Evolutionary conservation across 2,888 invertebrate species (phyloP).

Genomic region (Acanthosepion pharaonis): DNA sequence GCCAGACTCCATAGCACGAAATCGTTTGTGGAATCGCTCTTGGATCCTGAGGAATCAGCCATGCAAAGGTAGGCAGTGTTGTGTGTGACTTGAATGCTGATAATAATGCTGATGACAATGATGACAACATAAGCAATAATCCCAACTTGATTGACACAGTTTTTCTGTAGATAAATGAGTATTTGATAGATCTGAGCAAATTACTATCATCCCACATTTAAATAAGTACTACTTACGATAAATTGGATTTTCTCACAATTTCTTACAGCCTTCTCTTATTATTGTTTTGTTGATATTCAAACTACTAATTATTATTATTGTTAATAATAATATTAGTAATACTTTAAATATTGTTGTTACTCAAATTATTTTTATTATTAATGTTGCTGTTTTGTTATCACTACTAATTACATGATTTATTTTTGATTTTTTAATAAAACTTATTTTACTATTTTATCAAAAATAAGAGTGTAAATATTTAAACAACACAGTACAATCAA

Average conservation of each 20-base stretch:
- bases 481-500: not conserved
- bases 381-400: not conserved
- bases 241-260: not conserved
- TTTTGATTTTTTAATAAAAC: not conserved
- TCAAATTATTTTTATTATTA: not conserved
- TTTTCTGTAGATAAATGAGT: not conserved
- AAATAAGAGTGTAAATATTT: not conserved
- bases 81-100: not conserved
- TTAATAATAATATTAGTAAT: not conserved
- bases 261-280: not conserved
- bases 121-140: not conserved
- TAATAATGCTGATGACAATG: not conserved
- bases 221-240: no score
- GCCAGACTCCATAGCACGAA: conserved; percentile 44
- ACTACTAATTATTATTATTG: not conserved
- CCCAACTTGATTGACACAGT: not conserved
- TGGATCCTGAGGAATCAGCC: conserved; percentile 39
- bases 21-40: conserved; percentile 44
- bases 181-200: not conserved
- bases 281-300: not conserved
- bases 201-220: no score
- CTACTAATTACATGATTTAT: no score
- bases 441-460: not conserved
- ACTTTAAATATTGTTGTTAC: not conserved
- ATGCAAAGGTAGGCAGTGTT: conserved; percentile 42